Conservation (phyloP, 2,797 vertebrate genomes). For the Pangasius macronema region DNA sequence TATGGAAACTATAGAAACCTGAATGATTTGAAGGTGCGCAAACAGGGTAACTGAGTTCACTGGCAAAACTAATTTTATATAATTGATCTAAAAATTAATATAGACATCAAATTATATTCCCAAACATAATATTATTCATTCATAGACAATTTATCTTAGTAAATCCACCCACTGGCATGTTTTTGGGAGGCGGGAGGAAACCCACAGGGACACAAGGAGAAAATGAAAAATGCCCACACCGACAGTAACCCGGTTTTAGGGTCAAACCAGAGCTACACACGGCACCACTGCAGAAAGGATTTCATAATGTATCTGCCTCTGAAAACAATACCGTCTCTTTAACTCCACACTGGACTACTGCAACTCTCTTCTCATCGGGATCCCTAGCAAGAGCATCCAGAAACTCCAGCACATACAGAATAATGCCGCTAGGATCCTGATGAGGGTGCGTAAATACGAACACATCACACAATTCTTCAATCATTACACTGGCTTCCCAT, state of each 20-base stretch:
- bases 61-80: neutral
- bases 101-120: neutral
- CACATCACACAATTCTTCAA: no score
- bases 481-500: no score
- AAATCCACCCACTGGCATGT: neutral
- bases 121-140: neutral
- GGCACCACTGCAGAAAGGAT: neutral
- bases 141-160: no score
- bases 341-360: no score
- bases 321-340: neutral
- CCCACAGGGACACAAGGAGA: neutral
- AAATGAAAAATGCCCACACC: neutral
- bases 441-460: no score
- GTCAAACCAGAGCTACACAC: neutral
- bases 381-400: no score
- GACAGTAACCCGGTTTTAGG: neutral
- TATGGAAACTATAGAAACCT: neutral
- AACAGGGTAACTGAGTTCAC: neutral
- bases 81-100: neutral
- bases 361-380: no score
- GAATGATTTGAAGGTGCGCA: neutral
- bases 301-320: neutral
- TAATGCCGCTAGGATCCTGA: no score
- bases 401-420: no score
- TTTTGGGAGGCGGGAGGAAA: neutral